phyloP scores from a whole-genome alignment of 2,797 vertebrate species.

The Centroberyx gerrardi region DNA sequence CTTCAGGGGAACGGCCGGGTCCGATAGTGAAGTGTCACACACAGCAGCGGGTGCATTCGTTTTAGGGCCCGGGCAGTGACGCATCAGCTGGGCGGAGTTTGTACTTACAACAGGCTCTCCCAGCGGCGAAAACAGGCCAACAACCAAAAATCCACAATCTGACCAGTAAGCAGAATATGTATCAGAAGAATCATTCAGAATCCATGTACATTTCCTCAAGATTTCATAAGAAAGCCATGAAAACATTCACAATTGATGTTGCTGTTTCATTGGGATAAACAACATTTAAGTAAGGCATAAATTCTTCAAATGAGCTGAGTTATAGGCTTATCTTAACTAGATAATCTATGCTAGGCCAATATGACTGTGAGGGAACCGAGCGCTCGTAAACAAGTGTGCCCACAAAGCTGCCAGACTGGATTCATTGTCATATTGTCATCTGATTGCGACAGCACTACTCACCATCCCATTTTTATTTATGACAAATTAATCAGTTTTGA shows the following conservation, averaged over 20 bases:
- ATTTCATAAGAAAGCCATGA: too few relatives aligned
- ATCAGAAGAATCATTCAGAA: background rate
- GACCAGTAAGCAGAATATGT: background rate
- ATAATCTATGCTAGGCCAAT: too few relatives aligned
- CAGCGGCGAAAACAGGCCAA: too few relatives aligned
- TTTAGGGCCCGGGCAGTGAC: background rate
- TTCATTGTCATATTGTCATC: constrained; percentile 6
- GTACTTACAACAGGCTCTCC: too few relatives aligned
- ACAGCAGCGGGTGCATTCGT: background rate
- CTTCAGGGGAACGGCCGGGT: constrained; percentile 10
- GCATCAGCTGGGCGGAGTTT: too few relatives aligned
- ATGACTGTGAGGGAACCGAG: too few relatives aligned
- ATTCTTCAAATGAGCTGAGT: too few relatives aligned
- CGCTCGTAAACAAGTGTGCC: background rate
- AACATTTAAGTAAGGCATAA: too few relatives aligned
- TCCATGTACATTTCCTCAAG: too few relatives aligned
- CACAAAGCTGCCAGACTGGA: background rate
- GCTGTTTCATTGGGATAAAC: too few relatives aligned
- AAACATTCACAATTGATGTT: too few relatives aligned
- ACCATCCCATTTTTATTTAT: background rate
- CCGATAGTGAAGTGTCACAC: constrained; percentile 37
- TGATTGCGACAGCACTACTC: background rate
- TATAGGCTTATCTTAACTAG: too few relatives aligned
- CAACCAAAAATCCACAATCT: background rate
- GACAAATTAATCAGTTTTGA: background rate